phyloP scores from a whole-genome alignment of 2,797 vertebrate species.

The Sternarchorhynchus goeldii region DNA sequence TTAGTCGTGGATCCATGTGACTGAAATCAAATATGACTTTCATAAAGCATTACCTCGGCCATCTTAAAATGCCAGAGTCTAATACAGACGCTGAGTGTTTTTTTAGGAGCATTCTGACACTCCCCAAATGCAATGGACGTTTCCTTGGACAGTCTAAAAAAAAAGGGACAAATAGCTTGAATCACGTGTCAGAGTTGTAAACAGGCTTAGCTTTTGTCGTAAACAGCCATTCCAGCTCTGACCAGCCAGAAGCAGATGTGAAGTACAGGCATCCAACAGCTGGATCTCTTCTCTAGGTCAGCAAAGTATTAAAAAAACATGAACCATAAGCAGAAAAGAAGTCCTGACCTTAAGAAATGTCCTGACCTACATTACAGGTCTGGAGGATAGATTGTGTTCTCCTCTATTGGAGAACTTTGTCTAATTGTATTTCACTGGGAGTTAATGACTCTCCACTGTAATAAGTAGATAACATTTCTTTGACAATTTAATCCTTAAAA shows the following conservation, averaged over 20 bases:
- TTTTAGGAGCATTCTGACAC: neutral
- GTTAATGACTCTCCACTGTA: neutral
- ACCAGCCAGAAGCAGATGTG: constrained; percentile 63
- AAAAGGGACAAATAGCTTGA: constrained; percentile 61
- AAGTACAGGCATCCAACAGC: constrained; percentile 66
- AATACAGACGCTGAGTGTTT: neutral
- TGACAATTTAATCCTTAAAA: neutral
- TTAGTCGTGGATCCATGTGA: neutral
- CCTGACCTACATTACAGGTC: constrained; percentile 46
- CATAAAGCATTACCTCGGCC: too few relatives aligned
- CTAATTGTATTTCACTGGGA: neutral
- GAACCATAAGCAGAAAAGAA: constrained; percentile 40
- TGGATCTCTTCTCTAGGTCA: constrained; percentile 70
- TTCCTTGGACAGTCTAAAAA: constrained; percentile 56
- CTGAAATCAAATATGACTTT: too few relatives aligned
- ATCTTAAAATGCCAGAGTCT: neutral
- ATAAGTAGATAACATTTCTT: neutral
- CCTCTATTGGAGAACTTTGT: neutral
- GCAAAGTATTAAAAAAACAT: constrained; percentile 61
- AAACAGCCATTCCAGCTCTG: constrained; percentile 53
- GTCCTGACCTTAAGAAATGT: constrained; percentile 36
- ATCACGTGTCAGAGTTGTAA: constrained; percentile 64
- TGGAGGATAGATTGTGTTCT: constrained; percentile 24
- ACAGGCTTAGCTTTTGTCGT: constrained; percentile 67
- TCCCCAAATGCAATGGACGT: constrained; percentile 15